These are phyloP conservation scores for Pelobates fuscus DNA, from an alignment of 2,113 vertebrate species.

Conservation along the genomic window DNA sequence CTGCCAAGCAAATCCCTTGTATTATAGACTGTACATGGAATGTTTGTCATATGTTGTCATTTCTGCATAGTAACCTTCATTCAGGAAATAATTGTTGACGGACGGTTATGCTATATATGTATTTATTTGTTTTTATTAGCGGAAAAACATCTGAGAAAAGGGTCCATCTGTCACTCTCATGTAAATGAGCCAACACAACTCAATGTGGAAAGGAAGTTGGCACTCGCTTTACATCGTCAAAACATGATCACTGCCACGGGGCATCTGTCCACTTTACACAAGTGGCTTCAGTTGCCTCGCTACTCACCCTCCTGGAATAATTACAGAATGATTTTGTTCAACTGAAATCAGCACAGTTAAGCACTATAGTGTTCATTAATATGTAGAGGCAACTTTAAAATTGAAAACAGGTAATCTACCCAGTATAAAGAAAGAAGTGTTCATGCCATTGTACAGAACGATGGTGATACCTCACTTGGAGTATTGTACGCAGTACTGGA, in stretches of 20 bases:
- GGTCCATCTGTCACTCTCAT: slow-evolving; percentile 51
- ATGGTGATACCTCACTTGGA: too few species aligned
- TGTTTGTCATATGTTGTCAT: slow-evolving; percentile 2
- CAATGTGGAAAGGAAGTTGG: slow-evolving; percentile 46
- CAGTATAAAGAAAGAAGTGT: too few species aligned
- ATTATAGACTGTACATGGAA: slow-evolving; percentile 4
- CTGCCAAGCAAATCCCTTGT: background rate
- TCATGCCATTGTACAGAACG: too few species aligned
- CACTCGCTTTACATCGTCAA: slow-evolving; percentile 1
- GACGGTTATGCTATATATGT: slow-evolving; percentile 8
- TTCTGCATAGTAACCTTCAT: slow-evolving; percentile 48
- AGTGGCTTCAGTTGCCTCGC: slow-evolving; percentile 33
- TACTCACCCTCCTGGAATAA: background rate
- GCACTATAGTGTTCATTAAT: slow-evolving; percentile 34
- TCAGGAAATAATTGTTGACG: slow-evolving; percentile 23
- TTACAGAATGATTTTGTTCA: slow-evolving; percentile 43
- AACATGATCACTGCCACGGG: slow-evolving; percentile 21
- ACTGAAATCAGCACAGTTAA: slow-evolving; percentile 53
- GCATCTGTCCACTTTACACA: slow-evolving; percentile 1
- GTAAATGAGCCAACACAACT: slow-evolving; percentile 52
- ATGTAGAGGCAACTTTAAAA: background rate
- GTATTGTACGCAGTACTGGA: too few species aligned
- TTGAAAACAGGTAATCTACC: too few species aligned
- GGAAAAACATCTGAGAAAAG: slow-evolving; percentile 54
- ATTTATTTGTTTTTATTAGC: slow-evolving; percentile 42